Conservation (phyloP, 2,797 vertebrate species). For the Sebastes matsubarae region DNA sequence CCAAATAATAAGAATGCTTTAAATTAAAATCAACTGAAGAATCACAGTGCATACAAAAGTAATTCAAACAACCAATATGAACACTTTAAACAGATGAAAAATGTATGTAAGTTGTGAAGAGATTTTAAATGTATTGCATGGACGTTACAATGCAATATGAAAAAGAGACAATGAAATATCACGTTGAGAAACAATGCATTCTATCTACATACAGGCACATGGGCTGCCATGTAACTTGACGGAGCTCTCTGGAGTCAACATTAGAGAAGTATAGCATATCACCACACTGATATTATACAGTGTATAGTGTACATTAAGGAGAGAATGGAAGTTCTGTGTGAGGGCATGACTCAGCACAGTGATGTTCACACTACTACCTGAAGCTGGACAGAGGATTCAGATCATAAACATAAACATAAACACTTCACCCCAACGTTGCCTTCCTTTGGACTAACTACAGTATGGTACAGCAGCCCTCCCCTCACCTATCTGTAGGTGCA, state of each 20-base stretch:
- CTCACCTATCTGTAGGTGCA: conserved; percentile 77
- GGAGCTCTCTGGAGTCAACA: neutral
- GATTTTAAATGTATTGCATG: neutral
- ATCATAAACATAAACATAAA: neutral
- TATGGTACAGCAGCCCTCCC: neutral
- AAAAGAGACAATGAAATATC: neutral
- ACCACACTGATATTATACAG: neutral
- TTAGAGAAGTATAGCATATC: neutral
- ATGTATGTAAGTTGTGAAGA: neutral
- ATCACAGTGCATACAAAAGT: neutral
- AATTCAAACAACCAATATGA: neutral
- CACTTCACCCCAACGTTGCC: neutral
- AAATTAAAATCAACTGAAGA: neutral
- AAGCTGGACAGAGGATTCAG: neutral
- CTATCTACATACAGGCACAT: neutral
- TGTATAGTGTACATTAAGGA: neutral
- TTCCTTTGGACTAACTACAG: neutral
- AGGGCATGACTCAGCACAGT: conserved; percentile 7
- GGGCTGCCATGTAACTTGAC: neutral
- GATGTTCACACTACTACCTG: neutral
- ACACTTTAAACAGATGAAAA: neutral
- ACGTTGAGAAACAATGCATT: neutral
- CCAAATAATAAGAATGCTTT: neutral
- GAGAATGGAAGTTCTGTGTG: neutral
- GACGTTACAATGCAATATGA: neutral